Evolutionary conservation across 1,140 invertebrate species (phyloP).

Genomic region (Leguminivora glycinivorella): DNA sequence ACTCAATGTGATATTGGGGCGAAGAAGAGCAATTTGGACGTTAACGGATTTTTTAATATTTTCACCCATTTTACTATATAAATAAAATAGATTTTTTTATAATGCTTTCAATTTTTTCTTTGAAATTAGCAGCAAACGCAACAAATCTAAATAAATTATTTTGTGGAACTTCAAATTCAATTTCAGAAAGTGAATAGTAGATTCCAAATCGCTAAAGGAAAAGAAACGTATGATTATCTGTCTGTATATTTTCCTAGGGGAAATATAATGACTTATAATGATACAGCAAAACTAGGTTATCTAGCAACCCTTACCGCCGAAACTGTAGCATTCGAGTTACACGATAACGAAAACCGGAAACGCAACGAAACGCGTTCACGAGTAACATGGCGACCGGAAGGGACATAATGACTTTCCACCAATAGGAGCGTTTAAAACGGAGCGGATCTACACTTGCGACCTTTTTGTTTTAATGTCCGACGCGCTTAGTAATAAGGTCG

Average conservation of each 20-base stretch:
- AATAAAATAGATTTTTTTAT: no score
- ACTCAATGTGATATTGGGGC: not conserved
- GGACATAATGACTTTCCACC: conserved; percentile 4
- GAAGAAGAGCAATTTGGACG: not conserved
- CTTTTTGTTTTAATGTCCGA: not conserved
- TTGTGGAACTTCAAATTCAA: no score
- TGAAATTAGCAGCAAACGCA: no score
- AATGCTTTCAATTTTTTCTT: no score
- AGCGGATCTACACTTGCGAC: not conserved
- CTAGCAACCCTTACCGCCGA: not conserved
- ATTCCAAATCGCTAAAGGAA: no score
- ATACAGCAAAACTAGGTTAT: conserved; percentile 5
- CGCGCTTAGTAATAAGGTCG: not conserved
- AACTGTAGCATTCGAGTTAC: not conserved
- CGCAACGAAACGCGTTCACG: conserved; percentile 20
- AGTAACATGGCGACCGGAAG: conserved; percentile 23
- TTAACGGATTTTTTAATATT: no score
- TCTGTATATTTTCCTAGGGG: no score
- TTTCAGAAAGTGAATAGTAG: no score
- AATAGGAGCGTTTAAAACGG: not conserved
- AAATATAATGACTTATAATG: not conserved
- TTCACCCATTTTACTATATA: no score
- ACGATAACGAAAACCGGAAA: conserved; percentile 23
- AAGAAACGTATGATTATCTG: no score
- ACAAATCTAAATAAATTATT: no score